Evolutionary conservation across 2,797 vertebrate species (phyloP).

Genomic region (Poliocrania exsul): DNA sequence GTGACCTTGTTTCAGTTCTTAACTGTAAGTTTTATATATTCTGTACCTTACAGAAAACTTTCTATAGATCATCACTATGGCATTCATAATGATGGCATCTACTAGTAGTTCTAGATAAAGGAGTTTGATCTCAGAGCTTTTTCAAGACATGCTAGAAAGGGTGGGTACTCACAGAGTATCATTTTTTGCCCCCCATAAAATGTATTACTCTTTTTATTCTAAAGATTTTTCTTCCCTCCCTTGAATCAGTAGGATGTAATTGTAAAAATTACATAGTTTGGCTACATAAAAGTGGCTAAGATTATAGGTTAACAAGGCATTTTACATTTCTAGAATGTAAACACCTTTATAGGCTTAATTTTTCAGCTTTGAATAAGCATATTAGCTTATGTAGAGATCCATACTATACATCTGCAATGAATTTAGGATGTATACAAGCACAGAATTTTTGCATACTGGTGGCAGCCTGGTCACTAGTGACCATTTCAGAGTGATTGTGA

Average conservation of each 20-base stretch:
- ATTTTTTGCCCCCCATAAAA: neutral
- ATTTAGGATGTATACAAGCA: neutral
- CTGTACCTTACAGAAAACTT: neutral
- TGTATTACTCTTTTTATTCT: neutral
- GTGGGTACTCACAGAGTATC: neutral
- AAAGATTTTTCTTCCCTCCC: neutral
- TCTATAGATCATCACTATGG: neutral
- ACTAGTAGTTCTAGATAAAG: neutral
- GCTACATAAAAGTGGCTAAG: neutral
- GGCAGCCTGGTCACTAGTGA: neutral
- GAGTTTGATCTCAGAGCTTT: neutral
- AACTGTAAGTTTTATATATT: neutral
- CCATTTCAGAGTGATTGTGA: neutral
- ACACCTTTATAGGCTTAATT: neutral
- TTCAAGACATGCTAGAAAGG: neutral
- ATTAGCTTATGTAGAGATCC: neutral
- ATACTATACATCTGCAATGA: neutral
- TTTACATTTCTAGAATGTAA: neutral
- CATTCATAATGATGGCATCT: neutral
- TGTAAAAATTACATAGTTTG: neutral
- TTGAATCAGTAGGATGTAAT: constrained; percentile 5
- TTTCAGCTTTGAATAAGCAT: neutral
- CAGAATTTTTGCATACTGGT: neutral
- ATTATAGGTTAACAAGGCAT: neutral
- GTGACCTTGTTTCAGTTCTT: neutral